Base-by-base conservation (phyloP, 92 coral and sea anemone species). In the Umimayanthus kanabou region DNA sequence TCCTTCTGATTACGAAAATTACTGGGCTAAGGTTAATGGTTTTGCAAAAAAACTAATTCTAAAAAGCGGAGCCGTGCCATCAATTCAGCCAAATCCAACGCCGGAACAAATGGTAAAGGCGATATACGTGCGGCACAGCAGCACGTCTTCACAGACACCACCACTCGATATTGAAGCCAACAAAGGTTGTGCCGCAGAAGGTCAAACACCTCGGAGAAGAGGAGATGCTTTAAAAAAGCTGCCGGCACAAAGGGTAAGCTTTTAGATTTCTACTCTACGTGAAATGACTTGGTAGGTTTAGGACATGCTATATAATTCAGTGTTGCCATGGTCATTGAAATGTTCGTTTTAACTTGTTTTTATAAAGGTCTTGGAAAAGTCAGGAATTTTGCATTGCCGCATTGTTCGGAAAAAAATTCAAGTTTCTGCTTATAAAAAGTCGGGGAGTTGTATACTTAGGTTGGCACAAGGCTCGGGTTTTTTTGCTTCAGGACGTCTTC, bases 61-160 rank as follows among this genome's bases (percentile, higher is more conserved):
- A n/a, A 74, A 55, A 40, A 88, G 85, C 9, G 76, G 85, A 30
- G 87, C 91, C 1, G 85, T 91, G 40, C 92, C 90, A 25, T 76
- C 90, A 4, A 85, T 85, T 40, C 89, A 89, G 33, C 88, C 90
- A 6, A 20, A 45, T 76, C 90, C 88, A 40, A 89, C 85, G 9
- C 88, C 92, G 4, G 91, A 74, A 45, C 91, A 91, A 70, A 28
- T 80, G 14, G 45, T 58, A 29, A 81, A 37, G 39, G 94, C 90
- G 6, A 40, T 26, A 28, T 37, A 30, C 77, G 85, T 80, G 5
- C 72, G 81, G 18, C 23, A 16, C 16, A 76, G 79, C 50, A 40
- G 70, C 7, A 83, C 84, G 73, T n/a, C n/a, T 50, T 57, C 84
- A 10, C 6, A 72, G 10, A 18, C 18, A 20, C 74, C 49, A 20